These are phyloP conservation scores for Hybognathus amarus DNA, from an alignment of 2,797 vertebrate species.

Conservation along the genomic window DNA sequence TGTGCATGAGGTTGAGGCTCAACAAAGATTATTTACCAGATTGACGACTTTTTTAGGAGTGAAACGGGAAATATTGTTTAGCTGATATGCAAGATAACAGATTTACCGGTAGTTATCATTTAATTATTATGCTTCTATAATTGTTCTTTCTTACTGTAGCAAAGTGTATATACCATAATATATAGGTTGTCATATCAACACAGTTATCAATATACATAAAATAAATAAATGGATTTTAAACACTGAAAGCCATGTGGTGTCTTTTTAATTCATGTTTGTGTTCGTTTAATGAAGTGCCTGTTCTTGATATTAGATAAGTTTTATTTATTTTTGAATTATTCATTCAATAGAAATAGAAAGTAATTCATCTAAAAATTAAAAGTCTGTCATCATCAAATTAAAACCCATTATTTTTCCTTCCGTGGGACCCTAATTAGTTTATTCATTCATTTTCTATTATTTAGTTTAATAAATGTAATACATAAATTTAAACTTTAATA, in stretches of 20 bases:
- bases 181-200: slow-evolving; percentile 24
- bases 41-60: not conserved
- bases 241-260: slow-evolving; percentile 16
- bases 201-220: slow-evolving; percentile 41
- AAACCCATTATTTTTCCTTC: not conserved
- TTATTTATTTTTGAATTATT: not conserved
- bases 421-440: not conserved
- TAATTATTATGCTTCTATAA: slow-evolving; percentile 35
- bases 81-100: slow-evolving; percentile 52
- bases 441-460: not conserved
- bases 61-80: slow-evolving; percentile 17
- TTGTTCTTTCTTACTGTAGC: slow-evolving; percentile 51
- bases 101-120: not conserved
- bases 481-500: too few relatives aligned
- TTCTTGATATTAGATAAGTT: not conserved
- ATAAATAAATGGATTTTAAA: slow-evolving; percentile 50
- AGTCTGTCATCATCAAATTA: not conserved
- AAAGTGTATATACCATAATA: slow-evolving; percentile 49
- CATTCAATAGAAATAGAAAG: not conserved
- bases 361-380: not conserved
- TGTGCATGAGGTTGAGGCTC: slow-evolving; percentile 26
- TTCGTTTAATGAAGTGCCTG: not conserved
- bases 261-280: not conserved
- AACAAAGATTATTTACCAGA: not conserved
- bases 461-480: not conserved